These are phyloP conservation scores for Anguilla pacifica DNA, from an alignment of 2,797 vertebrate species.

Conservation along the genomic window DNA sequence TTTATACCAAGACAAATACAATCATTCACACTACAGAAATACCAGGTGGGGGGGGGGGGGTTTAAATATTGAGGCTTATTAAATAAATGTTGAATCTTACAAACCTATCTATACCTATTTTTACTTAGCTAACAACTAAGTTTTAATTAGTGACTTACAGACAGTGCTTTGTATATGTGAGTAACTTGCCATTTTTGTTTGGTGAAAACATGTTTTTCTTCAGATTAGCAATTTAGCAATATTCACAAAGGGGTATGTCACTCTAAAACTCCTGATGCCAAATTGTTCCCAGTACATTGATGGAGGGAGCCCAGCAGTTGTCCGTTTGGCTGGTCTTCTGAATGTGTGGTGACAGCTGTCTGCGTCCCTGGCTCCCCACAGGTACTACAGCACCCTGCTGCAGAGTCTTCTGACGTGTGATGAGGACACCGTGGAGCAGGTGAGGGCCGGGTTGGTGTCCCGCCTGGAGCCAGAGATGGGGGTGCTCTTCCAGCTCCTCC, in stretches of 20 bases:
- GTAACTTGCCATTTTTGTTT: too few relatives aligned
- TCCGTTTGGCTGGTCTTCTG: neutral
- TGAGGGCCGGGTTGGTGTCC: slow-evolving; percentile 81
- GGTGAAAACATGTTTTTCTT: too few relatives aligned
- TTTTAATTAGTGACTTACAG: too few relatives aligned
- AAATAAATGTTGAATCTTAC: too few relatives aligned
- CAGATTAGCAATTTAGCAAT: neutral
- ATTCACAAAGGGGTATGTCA: neutral
- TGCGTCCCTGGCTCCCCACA: slow-evolving; percentile 47
- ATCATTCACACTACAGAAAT: too few relatives aligned
- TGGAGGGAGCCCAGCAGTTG: neutral
- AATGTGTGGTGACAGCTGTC: neutral
- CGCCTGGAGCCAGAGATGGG: slow-evolving; percentile 89
- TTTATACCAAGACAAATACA: too few relatives aligned
- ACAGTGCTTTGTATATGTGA: too few relatives aligned
- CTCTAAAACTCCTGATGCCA: neutral
- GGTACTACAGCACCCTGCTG: slow-evolving; percentile 92
- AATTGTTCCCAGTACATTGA: neutral
- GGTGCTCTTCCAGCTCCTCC: slow-evolving; percentile 87
- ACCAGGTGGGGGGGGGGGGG: too few relatives aligned
- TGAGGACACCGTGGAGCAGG: slow-evolving; percentile 80
- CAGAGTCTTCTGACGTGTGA: slow-evolving; percentile 85
- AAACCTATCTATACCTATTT: too few relatives aligned
- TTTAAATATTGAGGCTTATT: too few relatives aligned
- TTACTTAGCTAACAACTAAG: too few relatives aligned